phyloP scores from a whole-genome alignment of 1,140 invertebrate species.

The Eupristina koningsbergeri region DNA sequence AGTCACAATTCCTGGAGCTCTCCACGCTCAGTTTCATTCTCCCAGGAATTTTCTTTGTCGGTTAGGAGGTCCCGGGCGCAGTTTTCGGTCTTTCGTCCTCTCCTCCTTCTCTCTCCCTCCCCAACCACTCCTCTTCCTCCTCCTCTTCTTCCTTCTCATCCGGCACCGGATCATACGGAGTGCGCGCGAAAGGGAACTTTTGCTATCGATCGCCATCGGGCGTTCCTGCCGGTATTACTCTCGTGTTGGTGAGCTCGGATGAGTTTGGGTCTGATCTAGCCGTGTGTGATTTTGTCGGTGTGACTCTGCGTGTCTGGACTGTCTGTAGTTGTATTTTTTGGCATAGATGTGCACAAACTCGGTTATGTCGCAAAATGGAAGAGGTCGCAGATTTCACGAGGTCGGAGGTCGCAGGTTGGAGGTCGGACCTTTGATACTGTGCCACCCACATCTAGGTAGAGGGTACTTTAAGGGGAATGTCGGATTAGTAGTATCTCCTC shows the following conservation, averaged over 20 bases:
- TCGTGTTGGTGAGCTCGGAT: not conserved
- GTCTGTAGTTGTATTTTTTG: not conserved
- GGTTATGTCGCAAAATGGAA: not conserved
- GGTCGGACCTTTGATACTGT: not conserved
- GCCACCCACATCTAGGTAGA: not conserved
- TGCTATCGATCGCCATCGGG: slow-evolving; percentile 34
- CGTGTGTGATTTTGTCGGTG: not conserved
- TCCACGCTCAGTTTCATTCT: slow-evolving; percentile 40
- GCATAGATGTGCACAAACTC: not conserved
- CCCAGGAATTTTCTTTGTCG: slow-evolving; percentile 47
- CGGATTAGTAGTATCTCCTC: not conserved
- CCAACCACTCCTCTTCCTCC: too few relatives aligned
- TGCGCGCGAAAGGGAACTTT: slow-evolving; percentile 36
- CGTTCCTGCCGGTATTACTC: not conserved
- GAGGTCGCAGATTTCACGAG: not conserved
- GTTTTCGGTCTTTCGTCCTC: slow-evolving; percentile 20
- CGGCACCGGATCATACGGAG: not conserved
- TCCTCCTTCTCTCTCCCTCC: too few relatives aligned
- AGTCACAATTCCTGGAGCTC: slow-evolving; percentile 20
- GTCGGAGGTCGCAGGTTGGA: not conserved
- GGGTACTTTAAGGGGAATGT: not conserved
- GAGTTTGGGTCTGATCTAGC: slow-evolving; percentile 3
- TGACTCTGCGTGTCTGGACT: not conserved
- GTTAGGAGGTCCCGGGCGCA: slow-evolving; percentile 43
- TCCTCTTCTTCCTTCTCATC: too few relatives aligned